Evolutionary conservation across 2,888 invertebrate species (phyloP).

Genomic region (Idaea biselata): DNA sequence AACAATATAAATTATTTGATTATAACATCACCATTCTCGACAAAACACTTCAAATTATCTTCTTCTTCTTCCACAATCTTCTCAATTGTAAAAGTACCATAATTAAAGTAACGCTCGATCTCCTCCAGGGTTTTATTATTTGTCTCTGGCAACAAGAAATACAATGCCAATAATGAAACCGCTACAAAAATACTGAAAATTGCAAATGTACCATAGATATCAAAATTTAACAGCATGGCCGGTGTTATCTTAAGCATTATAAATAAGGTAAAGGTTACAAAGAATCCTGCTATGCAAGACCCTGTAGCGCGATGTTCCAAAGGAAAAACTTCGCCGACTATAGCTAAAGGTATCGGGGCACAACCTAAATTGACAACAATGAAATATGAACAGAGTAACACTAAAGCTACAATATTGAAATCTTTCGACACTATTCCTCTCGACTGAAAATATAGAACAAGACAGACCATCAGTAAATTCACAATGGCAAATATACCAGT

Average conservation of each 20-base stretch:
- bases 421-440: conserved; percentile 35
- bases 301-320: conserved; percentile 53
- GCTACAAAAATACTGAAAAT: neutral
- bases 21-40: neutral
- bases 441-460: conserved; percentile 43
- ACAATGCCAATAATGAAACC: neutral
- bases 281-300: conserved; percentile 21
- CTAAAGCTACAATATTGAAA: conserved; percentile 41
- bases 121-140: conserved; percentile 27
- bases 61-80: neutral
- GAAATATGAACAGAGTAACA: conserved; percentile 48
- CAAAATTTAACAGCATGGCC: conserved; percentile 1
- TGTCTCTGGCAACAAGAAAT: conserved; percentile 23
- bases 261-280: conserved; percentile 8
- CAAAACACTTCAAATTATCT: neutral
- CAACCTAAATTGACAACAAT: conserved; percentile 57
- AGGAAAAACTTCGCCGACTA: conserved; percentile 60
- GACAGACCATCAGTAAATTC: conserved; percentile 39
- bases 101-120: conserved; percentile 24
- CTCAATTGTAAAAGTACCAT: neutral
- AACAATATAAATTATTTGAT: neutral
- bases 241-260: conserved; percentile 5
- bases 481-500: conserved; percentile 47
- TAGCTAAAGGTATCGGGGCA: conserved; percentile 53
- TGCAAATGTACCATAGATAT: neutral